phyloP scores from a whole-genome alignment of 2,888 invertebrate genomes.

The Mythimna loreyi region DNA sequence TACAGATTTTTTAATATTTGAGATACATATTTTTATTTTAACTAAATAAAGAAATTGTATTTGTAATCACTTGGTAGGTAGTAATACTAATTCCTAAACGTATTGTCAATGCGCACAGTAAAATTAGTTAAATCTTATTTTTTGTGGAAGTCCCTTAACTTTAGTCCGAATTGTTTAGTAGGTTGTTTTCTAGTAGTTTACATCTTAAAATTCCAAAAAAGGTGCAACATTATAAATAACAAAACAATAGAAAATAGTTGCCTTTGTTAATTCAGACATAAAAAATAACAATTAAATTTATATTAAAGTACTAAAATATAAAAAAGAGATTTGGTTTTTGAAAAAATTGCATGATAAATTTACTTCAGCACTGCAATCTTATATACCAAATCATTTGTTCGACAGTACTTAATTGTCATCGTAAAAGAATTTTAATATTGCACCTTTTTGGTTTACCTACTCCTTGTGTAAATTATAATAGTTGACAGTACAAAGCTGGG shows the following conservation, averaged over 20 bases:
- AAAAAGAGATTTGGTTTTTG: too few relatives aligned
- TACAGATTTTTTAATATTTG: not conserved
- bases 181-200: conserved; percentile 61
- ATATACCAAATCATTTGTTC: not conserved
- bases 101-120: conserved; percentile 88
- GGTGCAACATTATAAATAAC: conserved; percentile 42
- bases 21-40: conserved; percentile 1
- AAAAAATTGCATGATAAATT: too few relatives aligned
- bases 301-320: not conserved
- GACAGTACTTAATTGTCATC: conserved; percentile 5
- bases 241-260: not conserved
- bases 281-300: not conserved
- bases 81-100: conserved; percentile 78
- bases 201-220: conserved; percentile 25
- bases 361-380: not conserved
- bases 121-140: conserved; percentile 74
- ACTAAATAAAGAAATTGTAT: conserved; percentile 53
- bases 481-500: conserved; percentile 61
- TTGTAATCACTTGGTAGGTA: conserved; percentile 66
- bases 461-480: conserved; percentile 52
- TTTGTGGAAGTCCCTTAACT: conserved; percentile 72
- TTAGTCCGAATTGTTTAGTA: conserved; percentile 72
- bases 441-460: conserved; percentile 48
- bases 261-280: not conserved
- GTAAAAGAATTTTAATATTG: conserved; percentile 40